Percentiles rank a stretch among this genome's conserved stretches.
Evolutionary conservation across 2,888 invertebrate species (phyloP).

Genomic region (Hyppa rectilinea): DNA sequence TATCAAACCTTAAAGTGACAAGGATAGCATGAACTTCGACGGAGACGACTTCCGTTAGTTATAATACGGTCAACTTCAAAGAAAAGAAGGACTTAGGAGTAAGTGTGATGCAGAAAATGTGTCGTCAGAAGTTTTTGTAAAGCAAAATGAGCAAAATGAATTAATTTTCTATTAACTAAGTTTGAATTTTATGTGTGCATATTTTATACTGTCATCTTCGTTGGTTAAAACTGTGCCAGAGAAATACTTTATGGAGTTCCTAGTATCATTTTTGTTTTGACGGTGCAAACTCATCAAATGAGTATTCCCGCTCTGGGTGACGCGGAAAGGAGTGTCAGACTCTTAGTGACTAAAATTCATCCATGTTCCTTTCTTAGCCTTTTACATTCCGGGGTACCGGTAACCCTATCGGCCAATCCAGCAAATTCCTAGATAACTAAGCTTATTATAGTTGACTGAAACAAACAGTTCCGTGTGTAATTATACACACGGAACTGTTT

Average conservation of each 20-base stretch:
- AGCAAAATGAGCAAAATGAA: slow-evolving; percentile 34
- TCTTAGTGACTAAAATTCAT: too few species aligned
- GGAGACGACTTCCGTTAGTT: background rate
- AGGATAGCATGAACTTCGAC: background rate
- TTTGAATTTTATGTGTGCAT: slow-evolving; percentile 2
- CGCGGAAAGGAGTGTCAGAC: too few species aligned
- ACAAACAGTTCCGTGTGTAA: too few species aligned
- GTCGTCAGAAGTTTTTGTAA: slow-evolving; percentile 6
- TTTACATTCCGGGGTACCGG: too few species aligned
- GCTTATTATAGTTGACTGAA: too few species aligned
- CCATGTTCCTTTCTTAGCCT: too few species aligned
- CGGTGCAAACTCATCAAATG: too few species aligned
- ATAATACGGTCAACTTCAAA: background rate
- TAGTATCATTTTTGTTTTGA: too few species aligned
- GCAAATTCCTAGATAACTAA: too few species aligned
- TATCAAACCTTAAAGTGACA: background rate
- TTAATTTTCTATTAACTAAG: slow-evolving; percentile 16
- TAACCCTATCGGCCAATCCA: too few species aligned
- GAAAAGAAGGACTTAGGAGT: background rate
- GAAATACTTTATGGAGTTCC: background rate
- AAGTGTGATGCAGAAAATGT: slow-evolving; percentile 17
- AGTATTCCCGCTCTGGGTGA: too few species aligned
- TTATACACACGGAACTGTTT: too few species aligned
- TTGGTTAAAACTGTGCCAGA: background rate
- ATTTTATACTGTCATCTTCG: background rate